A percentile compares a stretch with the other conserved stretches of the same genome.
phyloP scores from a whole-genome alignment of 2,888 invertebrate genomes.

The Caenorhabditis sulstoni region DNA sequence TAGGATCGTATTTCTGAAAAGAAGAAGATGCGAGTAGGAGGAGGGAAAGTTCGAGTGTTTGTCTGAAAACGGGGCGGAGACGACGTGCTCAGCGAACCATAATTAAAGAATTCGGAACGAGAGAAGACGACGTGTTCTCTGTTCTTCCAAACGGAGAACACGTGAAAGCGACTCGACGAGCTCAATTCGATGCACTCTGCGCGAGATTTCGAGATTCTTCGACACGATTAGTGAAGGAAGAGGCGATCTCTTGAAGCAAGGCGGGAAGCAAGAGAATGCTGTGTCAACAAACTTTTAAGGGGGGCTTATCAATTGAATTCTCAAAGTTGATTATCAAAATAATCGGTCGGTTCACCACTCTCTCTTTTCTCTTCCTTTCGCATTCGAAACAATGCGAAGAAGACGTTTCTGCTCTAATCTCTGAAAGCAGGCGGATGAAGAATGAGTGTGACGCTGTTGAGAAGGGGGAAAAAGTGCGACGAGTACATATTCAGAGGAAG shows the following conservation, averaged over 20 bases:
- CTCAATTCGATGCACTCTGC: slow-evolving; percentile 23
- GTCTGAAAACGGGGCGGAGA: slow-evolving; percentile 44
- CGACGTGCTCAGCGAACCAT: slow-evolving; percentile 39
- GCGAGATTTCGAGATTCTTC: slow-evolving; percentile 1
- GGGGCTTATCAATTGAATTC: slow-evolving; percentile 45
- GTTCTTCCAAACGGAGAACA: slow-evolving; percentile 7
- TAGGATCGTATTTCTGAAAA: slow-evolving; percentile 5
- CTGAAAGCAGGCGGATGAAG: too few species aligned
- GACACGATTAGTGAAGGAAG: neutral
- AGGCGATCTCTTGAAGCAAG: neutral
- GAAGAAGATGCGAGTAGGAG: slow-evolving; percentile 12
- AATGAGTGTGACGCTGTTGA: too few species aligned
- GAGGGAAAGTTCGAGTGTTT: slow-evolving; percentile 44
- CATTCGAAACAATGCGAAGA: neutral
- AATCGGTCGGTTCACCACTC: slow-evolving; percentile 20
- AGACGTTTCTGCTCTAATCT: neutral
- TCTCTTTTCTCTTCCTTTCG: slow-evolving; percentile 1
- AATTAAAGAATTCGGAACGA: slow-evolving; percentile 39
- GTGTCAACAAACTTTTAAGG: neutral
- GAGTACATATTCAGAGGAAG: too few species aligned
- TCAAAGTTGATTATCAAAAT: slow-evolving; percentile 44
- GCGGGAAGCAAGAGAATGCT: neutral
- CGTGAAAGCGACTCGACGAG: neutral
- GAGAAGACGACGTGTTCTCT: neutral
- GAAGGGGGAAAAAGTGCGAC: too few species aligned